Base-by-base conservation (phyloP, 2,888 invertebrate species). In the Nomada fabriciana region DNA sequence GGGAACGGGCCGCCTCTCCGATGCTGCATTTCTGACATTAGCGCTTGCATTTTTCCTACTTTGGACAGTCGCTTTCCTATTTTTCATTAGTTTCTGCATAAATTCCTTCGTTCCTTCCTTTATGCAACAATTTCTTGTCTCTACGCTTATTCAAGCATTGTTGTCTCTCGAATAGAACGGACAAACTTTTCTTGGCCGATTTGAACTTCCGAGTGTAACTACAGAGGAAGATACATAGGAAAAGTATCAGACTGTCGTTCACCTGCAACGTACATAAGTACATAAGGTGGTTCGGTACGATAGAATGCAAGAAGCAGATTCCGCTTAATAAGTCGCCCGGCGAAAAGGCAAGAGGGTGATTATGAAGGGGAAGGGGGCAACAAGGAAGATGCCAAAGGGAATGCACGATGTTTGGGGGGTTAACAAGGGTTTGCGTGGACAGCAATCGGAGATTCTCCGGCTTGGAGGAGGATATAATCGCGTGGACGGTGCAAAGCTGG, bases 321-420 rank as follows among this genome's bases (percentile, higher is more conserved):
- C n/a, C n/a, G n/a, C 57, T 20, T 75, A 13, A 29, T 52, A 47
- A 18, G 43, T 52, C 52, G 23, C 10, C 9, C 1, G 13, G 2
- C 9, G 11, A n/a, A 18, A 43, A 29, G n/a, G 70, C 5, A 36
- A 25, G 59, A 2, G 23, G 20, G 3, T 69, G 79, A 79, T 80
- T 52, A 25, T 13, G 4, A n/a, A 55, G 55, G 18, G 29, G 53
- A 79, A 47, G 60, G 18, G 42, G 59, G 80, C 65, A 71, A 71
- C 73, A 68, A 81, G 82, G 74, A 73, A 80, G 81, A 81, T 25
- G 81, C 81, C 74, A 81, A 61, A 82, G 59, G 82, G 70, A 25
- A 36, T 57, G 67, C 55, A 36, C 60, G 71, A 71, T 61, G 55
- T 65, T 52, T 29, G 29, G 57, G 67, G 67, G 42, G 82, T 71